These are phyloP conservation scores for Eilema caniola DNA, from an alignment of 2,888 invertebrate species.

Conservation along the genomic window DNA sequence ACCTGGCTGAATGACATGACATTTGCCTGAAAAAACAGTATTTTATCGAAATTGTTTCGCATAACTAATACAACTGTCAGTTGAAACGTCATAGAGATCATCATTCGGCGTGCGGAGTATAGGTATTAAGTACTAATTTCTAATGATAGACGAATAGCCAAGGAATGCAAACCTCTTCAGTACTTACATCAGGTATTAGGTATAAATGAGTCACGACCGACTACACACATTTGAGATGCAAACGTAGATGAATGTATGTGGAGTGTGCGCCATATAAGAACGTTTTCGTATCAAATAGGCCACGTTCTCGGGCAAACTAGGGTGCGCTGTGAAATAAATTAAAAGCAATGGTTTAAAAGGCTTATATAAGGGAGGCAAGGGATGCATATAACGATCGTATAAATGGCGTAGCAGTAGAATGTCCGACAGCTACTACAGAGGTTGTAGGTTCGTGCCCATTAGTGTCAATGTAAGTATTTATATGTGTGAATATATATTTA, in stretches of 20 bases:
- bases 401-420: neutral
- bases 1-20: too few species aligned
- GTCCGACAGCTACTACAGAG: neutral
- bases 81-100: too few species aligned
- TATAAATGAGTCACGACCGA: neutral
- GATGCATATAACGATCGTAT: neutral
- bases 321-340: slow-evolving; percentile 4
- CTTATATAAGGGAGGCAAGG: neutral
- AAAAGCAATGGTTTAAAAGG: slow-evolving; percentile 4
- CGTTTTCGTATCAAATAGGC: slow-evolving; percentile 1
- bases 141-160: too few species aligned
- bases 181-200: neutral
- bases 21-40: too few species aligned
- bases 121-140: too few species aligned
- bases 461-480: neutral
- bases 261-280: slow-evolving; percentile 15
- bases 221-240: neutral
- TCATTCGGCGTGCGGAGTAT: too few species aligned
- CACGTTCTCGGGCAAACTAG: slow-evolving; percentile 2
- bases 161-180: too few species aligned
- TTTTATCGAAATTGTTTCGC: too few species aligned
- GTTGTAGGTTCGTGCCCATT: neutral
- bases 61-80: too few species aligned
- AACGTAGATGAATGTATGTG: neutral
- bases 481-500: neutral